A percentile compares a stretch with the other conserved stretches of the same genome.
phyloP scores from a whole-genome alignment of 2,888 invertebrate genomes.

The Atethmia centrago region DNA sequence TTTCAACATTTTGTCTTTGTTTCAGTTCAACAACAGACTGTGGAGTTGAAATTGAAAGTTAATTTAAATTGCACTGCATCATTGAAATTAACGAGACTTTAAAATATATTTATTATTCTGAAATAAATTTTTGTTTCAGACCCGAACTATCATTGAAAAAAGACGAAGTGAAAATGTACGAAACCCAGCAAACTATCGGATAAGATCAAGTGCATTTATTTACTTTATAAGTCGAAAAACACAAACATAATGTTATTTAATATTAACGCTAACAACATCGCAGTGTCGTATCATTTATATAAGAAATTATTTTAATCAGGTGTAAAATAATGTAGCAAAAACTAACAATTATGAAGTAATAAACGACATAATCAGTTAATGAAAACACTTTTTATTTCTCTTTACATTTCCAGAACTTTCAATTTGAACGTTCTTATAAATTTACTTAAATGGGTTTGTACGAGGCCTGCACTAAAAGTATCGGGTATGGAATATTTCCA shows the following conservation, averaged over 20 bases:
- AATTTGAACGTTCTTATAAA: not conserved
- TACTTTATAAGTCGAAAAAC: not conserved
- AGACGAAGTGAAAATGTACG: constrained; percentile 85
- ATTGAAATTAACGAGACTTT: not conserved
- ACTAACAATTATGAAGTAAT: constrained; percentile 32
- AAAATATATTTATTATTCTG: constrained; percentile 6
- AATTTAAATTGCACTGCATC: constrained; percentile 1
- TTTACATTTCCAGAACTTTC: not conserved
- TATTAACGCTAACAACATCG: constrained; percentile 16
- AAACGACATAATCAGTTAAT: constrained; percentile 21
- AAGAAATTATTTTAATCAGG: constrained; percentile 35
- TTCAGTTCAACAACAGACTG: constrained; percentile 84
- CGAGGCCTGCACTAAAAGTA: no score
- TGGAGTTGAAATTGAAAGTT: constrained; percentile 86
- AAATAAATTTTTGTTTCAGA: constrained; percentile 70
- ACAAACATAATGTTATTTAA: constrained; percentile 4
- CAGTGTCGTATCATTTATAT: constrained; percentile 30
- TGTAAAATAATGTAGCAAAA: constrained; percentile 26
- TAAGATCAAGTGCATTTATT: constrained; percentile 59
- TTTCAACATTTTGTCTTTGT: constrained; percentile 63
- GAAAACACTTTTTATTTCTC: constrained; percentile 26
- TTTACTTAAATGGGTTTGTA: not conserved
- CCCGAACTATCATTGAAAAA: constrained; percentile 85
- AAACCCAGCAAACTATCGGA: constrained; percentile 79
- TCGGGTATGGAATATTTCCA: no score